phyloP scores from a whole-genome alignment of 1,140 invertebrate species.

The Pogonognathellus flavescens region DNA sequence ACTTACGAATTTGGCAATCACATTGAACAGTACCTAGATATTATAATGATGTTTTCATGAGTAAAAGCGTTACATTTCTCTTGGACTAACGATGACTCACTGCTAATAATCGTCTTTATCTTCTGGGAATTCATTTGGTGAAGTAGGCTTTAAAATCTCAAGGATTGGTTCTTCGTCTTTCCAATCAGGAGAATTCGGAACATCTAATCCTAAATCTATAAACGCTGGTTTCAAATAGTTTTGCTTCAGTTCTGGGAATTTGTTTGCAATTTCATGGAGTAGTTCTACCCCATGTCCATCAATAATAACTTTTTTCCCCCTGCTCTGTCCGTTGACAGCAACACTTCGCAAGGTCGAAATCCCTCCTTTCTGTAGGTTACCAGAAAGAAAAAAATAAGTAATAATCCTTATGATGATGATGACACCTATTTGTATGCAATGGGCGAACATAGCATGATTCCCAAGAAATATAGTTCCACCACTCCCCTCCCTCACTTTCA shows the following conservation, averaged over 20 bases:
- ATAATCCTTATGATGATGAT: conserved; percentile 44
- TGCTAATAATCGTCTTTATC: not conserved
- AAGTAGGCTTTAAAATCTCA: conserved; percentile 1
- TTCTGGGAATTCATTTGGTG: not conserved
- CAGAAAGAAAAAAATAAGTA: conserved; percentile 12
- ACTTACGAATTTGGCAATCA: no score
- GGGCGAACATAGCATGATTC: not conserved
- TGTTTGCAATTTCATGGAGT: conserved; percentile 34
- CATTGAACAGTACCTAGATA: no score
- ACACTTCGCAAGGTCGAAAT: conserved; percentile 55
- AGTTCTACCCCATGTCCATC: conserved; percentile 34
- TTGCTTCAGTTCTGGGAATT: conserved; percentile 35
- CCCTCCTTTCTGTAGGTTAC: conserved; percentile 53
- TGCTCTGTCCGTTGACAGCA: conserved; percentile 35
- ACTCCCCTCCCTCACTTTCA: not conserved
- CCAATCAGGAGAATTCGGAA: not conserved
- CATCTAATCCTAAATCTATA: conserved; percentile 21
- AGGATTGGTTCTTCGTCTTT: not conserved
- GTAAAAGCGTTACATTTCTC: no score
- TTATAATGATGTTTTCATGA: no score
- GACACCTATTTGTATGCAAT: conserved; percentile 25
- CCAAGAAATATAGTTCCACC: conserved; percentile 19
- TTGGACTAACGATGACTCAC: no score
- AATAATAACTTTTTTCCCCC: conserved; percentile 53
- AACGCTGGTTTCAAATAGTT: conserved; percentile 54